Conservation (phyloP, 2,888 invertebrate genomes). For the Cephus pulcher region DNA sequence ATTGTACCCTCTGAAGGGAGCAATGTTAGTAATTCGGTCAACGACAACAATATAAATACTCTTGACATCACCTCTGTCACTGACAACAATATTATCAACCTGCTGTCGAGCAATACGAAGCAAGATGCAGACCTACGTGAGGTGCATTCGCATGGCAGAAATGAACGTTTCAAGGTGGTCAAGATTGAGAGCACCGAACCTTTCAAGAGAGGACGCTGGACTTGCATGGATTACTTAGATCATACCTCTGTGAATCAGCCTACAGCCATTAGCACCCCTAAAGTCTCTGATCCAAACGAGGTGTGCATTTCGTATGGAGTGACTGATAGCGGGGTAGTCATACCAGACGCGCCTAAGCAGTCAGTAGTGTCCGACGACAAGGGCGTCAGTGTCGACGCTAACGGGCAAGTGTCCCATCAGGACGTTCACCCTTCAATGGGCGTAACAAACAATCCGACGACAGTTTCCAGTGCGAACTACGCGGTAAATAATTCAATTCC, state of each 20-base stretch:
- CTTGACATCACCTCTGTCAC: slow-evolving; percentile 60
- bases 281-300: slow-evolving; percentile 62
- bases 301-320: slow-evolving; percentile 65
- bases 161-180: slow-evolving; percentile 91
- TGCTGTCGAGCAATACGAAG: slow-evolving; percentile 60
- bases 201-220: slow-evolving; percentile 92
- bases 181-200: slow-evolving; percentile 97
- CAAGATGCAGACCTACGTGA: slow-evolving; percentile 72
- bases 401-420: slow-evolving; percentile 55
- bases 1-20: slow-evolving; percentile 75
- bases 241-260: slow-evolving; percentile 72
- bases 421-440: slow-evolving; percentile 47
- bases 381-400: slow-evolving; percentile 48
- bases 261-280: slow-evolving; percentile 54
- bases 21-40: slow-evolving; percentile 55
- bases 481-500: slow-evolving; percentile 56
- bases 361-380: slow-evolving; percentile 50
- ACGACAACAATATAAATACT: slow-evolving; percentile 60
- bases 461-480: slow-evolving; percentile 48
- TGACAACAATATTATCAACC: slow-evolving; percentile 64
- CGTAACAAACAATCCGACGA: slow-evolving; percentile 49
- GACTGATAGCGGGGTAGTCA: slow-evolving; percentile 58
- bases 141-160: slow-evolving; percentile 77
- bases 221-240: slow-evolving; percentile 94
- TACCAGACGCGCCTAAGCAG: slow-evolving; percentile 52